Evolutionary conservation across 2,888 invertebrate genomes (phyloP).

Genomic region (Coleophora flavipennella): DNA sequence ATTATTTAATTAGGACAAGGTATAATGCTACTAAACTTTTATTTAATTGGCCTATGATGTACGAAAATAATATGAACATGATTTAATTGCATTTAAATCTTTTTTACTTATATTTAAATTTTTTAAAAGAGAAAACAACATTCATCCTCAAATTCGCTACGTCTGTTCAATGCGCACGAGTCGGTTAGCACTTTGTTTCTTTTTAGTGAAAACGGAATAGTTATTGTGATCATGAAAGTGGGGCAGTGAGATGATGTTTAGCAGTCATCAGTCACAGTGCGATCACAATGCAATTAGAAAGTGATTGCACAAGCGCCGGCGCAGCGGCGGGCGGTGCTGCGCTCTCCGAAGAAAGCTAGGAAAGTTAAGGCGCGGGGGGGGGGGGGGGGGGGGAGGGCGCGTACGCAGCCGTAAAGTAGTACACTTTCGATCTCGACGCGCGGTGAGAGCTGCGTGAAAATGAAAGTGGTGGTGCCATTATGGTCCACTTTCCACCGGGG

Average conservation of each 20-base stretch:
- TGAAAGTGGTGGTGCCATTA: constrained; percentile 73
- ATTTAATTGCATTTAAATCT: background rate
- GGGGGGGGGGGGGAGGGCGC: constrained; percentile 44
- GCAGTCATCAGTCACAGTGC: constrained; percentile 46
- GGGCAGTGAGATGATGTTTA: constrained; percentile 50
- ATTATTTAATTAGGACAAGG: background rate
- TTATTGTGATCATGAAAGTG: constrained; percentile 35
- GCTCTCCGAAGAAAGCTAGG: constrained; percentile 56
- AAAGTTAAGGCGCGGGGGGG: constrained; percentile 46
- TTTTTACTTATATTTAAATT: background rate
- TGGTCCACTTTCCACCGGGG: constrained; percentile 67
- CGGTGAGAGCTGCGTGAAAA: constrained; percentile 75
- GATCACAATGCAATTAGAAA: constrained; percentile 71
- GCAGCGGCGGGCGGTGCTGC: constrained; percentile 7
- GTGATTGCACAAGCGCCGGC: constrained; percentile 63
- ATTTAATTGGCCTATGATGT: no score
- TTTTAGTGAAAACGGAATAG: background rate
- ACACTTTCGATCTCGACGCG: constrained; percentile 69
- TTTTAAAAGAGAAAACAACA: background rate
- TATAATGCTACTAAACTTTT: no score
- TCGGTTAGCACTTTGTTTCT: background rate
- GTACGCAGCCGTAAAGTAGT: constrained; percentile 64
- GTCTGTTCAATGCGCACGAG: background rate
- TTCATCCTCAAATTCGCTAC: no score
- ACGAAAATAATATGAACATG: no score